Evolutionary conservation across 2,113 vertebrate species (phyloP).

Genomic region (Amblyornis subalaris): DNA sequence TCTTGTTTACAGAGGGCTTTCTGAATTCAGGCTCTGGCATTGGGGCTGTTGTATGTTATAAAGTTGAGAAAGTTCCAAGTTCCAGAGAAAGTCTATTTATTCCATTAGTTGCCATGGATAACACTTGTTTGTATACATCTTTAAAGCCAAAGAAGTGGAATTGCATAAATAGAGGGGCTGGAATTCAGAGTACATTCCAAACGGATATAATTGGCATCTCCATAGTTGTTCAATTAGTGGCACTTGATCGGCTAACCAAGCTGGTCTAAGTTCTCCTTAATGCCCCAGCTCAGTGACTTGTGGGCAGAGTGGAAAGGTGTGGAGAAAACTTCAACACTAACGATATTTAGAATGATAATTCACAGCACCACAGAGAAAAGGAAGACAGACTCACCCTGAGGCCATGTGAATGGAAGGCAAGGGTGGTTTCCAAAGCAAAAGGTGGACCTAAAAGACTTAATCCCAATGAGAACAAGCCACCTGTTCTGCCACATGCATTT

Average conservation of each 20-base stretch:
- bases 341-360: not conserved
- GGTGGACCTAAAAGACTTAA: not conserved
- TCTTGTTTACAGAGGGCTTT: not conserved
- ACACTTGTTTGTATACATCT: not conserved
- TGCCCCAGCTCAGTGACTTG: not conserved
- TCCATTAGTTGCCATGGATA: not conserved
- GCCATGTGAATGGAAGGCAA: not conserved
- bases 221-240: not conserved
- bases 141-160: not conserved
- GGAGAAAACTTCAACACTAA: not conserved
- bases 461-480: not conserved
- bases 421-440: conserved; percentile 7
- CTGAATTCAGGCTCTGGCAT: not conserved
- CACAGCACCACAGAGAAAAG: not conserved
- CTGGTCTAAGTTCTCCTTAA: not conserved
- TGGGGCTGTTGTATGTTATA: not conserved
- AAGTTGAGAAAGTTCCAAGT: not conserved
- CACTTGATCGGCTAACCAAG: not conserved
- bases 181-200: conserved; percentile 3
- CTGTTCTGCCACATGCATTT: not conserved
- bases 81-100: conserved; percentile 12
- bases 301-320: not conserved
- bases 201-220: not conserved
- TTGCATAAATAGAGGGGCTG: not conserved
- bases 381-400: not conserved